phyloP scores from a whole-genome alignment of 1,140 invertebrate species.

The Melitaea cinxia region DNA sequence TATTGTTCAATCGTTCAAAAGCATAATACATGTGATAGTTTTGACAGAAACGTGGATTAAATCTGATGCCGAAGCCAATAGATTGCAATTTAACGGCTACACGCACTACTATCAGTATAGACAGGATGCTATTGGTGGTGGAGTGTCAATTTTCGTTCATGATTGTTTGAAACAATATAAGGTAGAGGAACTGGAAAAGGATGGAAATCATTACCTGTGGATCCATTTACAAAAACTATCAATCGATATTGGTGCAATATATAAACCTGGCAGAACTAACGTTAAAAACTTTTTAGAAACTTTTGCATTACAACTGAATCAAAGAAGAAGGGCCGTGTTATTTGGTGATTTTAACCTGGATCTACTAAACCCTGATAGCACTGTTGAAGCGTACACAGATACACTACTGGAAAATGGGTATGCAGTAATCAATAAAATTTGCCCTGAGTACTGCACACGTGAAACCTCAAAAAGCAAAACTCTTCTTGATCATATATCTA shows the following conservation, averaged over 20 bases:
- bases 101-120: constrained; percentile 31
- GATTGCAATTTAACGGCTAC: constrained; percentile 12
- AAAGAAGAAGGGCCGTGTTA: constrained; percentile 23
- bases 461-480: too few relatives aligned
- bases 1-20: neutral
- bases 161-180: constrained; percentile 29
- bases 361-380: neutral
- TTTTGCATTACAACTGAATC: constrained; percentile 14
- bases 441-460: too few relatives aligned
- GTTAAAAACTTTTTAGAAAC: constrained; percentile 23
- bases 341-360: constrained; percentile 27
- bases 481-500: too few relatives aligned
- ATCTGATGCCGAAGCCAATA: constrained; percentile 24
- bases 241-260: constrained; percentile 33
- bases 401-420: too few relatives aligned
- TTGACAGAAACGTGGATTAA: constrained; percentile 34
- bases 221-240: constrained; percentile 31
- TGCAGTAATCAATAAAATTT: too few relatives aligned
- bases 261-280: constrained; percentile 33
- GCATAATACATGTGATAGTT: constrained; percentile 18
- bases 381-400: too few relatives aligned
- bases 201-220: constrained; percentile 38
- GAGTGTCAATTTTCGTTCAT: constrained; percentile 37
- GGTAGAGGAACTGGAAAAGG: constrained; percentile 10
- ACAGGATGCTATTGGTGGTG: constrained; percentile 30